Base-by-base conservation (phyloP, 1,140 invertebrate genomes). In the Drosophila sp. region DNA sequence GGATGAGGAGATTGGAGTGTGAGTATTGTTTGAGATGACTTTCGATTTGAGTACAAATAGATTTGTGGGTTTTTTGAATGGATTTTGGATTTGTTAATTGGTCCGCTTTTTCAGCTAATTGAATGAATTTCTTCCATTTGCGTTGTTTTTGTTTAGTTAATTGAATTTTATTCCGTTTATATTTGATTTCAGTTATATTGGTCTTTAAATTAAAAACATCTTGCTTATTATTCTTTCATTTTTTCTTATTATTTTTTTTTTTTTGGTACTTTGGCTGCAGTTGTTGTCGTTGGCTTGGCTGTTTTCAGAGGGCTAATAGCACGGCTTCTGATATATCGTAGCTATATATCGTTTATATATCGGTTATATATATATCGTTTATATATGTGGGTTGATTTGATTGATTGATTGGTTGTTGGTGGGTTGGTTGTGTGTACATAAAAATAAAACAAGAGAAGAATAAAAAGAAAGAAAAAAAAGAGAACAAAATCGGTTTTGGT, bases 281-380 rank as follows among this genome's bases (percentile, higher is more conserved):
- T 72, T 76, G 50, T 81, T 58, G 70, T 62, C 68, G 60, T 66
- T 56, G 55, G 35, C 62, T 62, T 60, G 40, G 73, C 40, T 50
- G 44, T 47, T 70, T 57, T 91, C 72, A 91, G 63, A 91, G 87
- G 38, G 90, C 90, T 91, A 91, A 74, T 72, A 91, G 79, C 79
- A 91, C 90, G 71, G 90, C 90, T 82, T 91, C 90, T 85, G 82
- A 90, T 82, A 91, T 91, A 90, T 91, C 90, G 82, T 91, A 91
- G 87, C 90, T 91, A 78, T 38, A 38, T 38, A 38, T 38, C 35
- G 3, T 38, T 38, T 58, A 8, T 78, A 38, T 72, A 63, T 17
- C 17, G 17, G 17, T 41, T 47, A n/a, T 70, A 62, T 78, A 54
- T 50, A 30, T 50, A 50, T 55, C 29, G 54, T 25, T 47, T 70